Evolutionary conservation across 2,888 invertebrate species (phyloP).

Genomic region (Cabera pusaria): DNA sequence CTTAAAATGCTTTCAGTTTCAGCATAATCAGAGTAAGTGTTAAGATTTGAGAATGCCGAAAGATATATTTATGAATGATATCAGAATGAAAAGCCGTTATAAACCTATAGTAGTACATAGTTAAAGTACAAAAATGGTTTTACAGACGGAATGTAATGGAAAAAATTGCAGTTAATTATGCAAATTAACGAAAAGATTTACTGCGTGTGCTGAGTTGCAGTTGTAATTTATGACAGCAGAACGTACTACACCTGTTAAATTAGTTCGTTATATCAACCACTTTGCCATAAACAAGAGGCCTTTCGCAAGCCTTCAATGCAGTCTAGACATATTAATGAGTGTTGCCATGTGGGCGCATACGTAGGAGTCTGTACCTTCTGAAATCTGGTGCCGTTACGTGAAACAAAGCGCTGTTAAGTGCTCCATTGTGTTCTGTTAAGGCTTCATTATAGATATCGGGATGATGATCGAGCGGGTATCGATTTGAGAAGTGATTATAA

Average conservation of each 20-base stretch:
- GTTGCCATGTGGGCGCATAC: conserved; percentile 45
- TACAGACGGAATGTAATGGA: conserved; percentile 4
- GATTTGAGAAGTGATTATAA: conserved; percentile 21
- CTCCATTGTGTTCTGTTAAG: conserved; percentile 47
- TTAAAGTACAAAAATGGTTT: too few relatives aligned
- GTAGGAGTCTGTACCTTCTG: conserved; percentile 60
- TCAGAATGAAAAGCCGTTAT: too few relatives aligned
- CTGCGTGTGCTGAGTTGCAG: conserved; percentile 4
- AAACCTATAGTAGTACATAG: too few relatives aligned
- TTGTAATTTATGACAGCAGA: too few relatives aligned
- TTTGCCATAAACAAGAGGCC: conserved; percentile 43
- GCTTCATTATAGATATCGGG: conserved; percentile 47
- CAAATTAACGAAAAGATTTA: conserved; percentile 10
- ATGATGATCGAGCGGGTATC: conserved; percentile 31
- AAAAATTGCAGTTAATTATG: conserved; percentile 12
- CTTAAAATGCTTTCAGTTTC: too few relatives aligned
- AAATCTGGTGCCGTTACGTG: conserved; percentile 53
- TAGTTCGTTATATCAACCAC: conserved; percentile 36
- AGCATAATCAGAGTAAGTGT: too few relatives aligned
- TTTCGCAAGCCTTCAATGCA: conserved; percentile 46
- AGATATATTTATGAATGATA: too few relatives aligned
- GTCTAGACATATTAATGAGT: conserved; percentile 44
- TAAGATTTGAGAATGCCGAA: too few relatives aligned
- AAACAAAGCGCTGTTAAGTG: conserved; percentile 41
- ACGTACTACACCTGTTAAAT: conserved; percentile 16